Evolutionary conservation across 1,140 invertebrate species (phyloP).

Genomic region (Cyclargus thomasi): DNA sequence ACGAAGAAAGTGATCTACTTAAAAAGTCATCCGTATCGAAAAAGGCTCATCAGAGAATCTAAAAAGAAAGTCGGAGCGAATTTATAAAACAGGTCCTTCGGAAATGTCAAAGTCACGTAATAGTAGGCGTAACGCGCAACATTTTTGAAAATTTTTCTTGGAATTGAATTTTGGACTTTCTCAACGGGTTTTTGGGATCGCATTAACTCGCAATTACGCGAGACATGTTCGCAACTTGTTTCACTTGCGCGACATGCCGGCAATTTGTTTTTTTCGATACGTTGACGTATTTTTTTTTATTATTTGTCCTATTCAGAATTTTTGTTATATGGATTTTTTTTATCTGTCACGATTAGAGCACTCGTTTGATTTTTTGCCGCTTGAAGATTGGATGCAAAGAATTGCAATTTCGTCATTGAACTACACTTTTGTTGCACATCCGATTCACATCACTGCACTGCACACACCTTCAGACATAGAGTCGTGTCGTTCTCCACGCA

Average conservation of each 20-base stretch:
- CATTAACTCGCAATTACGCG: conserved; percentile 9
- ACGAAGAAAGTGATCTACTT: background rate
- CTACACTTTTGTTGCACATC: background rate
- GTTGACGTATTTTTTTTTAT: background rate
- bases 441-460: conserved; percentile 44
- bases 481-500: conserved; percentile 63
- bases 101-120: conserved; percentile 10
- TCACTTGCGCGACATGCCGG: background rate
- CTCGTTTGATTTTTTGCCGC: background rate
- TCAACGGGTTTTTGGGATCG: background rate
- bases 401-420: background rate
- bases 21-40: background rate
- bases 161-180: conserved; percentile 7
- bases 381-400: background rate
- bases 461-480: conserved; percentile 66
- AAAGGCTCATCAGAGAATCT: background rate
- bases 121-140: background rate
- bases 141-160: conserved; percentile 11
- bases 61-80: background rate
- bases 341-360: no score
- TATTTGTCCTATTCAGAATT: background rate
- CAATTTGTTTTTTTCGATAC: conserved; percentile 10
- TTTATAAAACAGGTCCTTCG: background rate
- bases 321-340: background rate
- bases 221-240: conserved; percentile 1